Percentiles rank a stretch among this genome's conserved stretches.
These are phyloP conservation scores for Climacteris rufus DNA, from an alignment of 2,113 vertebrate species.

Conservation along the genomic window DNA sequence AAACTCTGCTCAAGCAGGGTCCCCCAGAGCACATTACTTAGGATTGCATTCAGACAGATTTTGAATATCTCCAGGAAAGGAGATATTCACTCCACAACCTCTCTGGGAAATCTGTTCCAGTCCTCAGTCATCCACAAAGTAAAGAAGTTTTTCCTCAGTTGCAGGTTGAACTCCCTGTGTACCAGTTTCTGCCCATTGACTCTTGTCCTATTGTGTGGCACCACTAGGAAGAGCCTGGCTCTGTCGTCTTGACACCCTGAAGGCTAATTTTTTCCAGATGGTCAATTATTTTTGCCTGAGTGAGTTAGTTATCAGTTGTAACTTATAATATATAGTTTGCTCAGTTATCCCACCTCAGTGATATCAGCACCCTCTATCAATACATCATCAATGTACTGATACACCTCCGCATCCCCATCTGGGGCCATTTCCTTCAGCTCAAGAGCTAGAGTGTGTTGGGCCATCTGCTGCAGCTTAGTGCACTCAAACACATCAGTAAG, in stretches of 20 bases:
- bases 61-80: background rate
- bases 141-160: background rate
- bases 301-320: too few species aligned
- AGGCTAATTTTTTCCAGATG: background rate
- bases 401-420: background rate
- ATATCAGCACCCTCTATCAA: background rate
- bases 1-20: background rate
- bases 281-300: background rate
- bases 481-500: background rate
- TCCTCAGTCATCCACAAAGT: background rate
- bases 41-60: background rate
- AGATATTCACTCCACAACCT: background rate
- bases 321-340: too few species aligned
- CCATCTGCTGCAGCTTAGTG: background rate
- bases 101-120: background rate
- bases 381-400: background rate
- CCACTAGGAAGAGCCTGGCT: background rate
- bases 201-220: background rate
- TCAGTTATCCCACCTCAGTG: background rate
- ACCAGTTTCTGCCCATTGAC: background rate
- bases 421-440: background rate
- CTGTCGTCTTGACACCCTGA: background rate
- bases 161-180: background rate
- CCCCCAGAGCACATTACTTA: rapidly evolving
- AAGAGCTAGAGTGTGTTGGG: rapidly evolving